These are phyloP conservation scores for Petrocephalus microphthalmus DNA, from an alignment of 2,113 vertebrate species.

Conservation along the genomic window DNA sequence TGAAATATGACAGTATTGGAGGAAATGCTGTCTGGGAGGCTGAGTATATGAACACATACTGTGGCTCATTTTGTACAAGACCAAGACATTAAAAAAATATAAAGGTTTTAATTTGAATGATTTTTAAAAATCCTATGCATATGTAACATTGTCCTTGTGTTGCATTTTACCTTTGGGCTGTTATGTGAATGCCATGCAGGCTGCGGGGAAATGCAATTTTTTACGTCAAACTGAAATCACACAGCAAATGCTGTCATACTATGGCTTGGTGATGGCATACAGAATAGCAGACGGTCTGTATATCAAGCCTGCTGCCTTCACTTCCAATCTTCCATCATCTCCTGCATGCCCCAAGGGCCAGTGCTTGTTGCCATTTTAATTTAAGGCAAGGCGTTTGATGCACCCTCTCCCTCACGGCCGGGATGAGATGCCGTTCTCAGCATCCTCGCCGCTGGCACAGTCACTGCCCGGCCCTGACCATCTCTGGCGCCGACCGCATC, in stretches of 20 bases:
- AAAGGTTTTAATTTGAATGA: neutral
- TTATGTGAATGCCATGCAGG: conserved; percentile 31
- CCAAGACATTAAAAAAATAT: neutral
- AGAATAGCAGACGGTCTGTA: neutral
- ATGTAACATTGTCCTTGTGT: conserved; percentile 4
- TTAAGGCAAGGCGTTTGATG: neutral
- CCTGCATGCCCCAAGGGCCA: neutral
- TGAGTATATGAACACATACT: neutral
- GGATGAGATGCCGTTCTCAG: neutral
- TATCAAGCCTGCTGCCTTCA: neutral
- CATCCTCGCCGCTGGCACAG: neutral
- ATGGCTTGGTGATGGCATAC: conserved; percentile 21
- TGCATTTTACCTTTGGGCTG: neutral
- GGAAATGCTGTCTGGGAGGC: conserved; percentile 30
- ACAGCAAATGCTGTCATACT: conserved; percentile 37
- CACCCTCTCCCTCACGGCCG: too few relatives aligned
- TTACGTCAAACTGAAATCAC: conserved; percentile 22
- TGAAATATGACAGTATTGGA: conserved; percentile 36
- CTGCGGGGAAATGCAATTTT: conserved; percentile 32
- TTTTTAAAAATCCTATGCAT: conserved; percentile 30
- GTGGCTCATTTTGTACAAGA: neutral
- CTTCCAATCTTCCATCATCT: neutral
- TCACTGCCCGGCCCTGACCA: neutral
- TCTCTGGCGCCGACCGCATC: neutral
- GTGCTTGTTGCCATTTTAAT: neutral